Conservation (phyloP, 2,113 vertebrate genomes). For the Vanacampus margaritifer region DNA sequence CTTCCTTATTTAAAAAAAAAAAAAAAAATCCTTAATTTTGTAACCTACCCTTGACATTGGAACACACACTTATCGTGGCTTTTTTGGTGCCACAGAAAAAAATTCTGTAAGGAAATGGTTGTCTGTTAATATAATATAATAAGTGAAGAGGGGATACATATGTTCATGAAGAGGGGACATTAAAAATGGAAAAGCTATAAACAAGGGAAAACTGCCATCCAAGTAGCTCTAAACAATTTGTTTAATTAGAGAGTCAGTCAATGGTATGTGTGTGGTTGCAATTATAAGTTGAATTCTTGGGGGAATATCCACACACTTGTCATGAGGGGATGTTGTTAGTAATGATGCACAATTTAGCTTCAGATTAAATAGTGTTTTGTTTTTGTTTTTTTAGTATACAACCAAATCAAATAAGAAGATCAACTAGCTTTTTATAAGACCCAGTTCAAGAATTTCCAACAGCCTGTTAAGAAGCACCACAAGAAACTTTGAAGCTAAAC, state of each 20-base stretch:
- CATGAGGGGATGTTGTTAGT: not conserved
- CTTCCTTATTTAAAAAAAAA: too few relatives aligned
- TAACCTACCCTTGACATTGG: not conserved
- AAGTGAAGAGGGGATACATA: too few relatives aligned
- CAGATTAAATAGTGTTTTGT: conserved; percentile 1
- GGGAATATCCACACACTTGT: conserved; percentile 33
- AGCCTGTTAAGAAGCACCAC: not conserved
- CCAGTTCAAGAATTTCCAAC: not conserved
- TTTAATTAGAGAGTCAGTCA: too few relatives aligned
- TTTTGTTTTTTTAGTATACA: conserved; percentile 11
- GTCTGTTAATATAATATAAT: too few relatives aligned
- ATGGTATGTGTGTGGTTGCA: conserved; percentile 41
- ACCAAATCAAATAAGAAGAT: conserved; percentile 34
- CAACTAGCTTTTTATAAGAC: conserved; percentile 11
- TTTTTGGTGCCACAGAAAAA: not conserved
- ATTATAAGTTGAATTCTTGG: conserved; percentile 49
- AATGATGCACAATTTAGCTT: not conserved
- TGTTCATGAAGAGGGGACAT: conserved; percentile 14
- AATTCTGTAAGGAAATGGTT: not conserved
- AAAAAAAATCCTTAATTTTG: too few relatives aligned
- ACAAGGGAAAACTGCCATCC: not conserved
- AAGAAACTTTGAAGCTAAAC: not conserved
- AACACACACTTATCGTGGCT: not conserved
- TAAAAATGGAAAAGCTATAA: conserved; percentile 15
- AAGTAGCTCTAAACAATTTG: conserved; percentile 3